A percentile compares a stretch with the other conserved stretches of the same genome.
Conservation (phyloP, 2,888 invertebrate genomes). For the Athalia rosae region DNA sequence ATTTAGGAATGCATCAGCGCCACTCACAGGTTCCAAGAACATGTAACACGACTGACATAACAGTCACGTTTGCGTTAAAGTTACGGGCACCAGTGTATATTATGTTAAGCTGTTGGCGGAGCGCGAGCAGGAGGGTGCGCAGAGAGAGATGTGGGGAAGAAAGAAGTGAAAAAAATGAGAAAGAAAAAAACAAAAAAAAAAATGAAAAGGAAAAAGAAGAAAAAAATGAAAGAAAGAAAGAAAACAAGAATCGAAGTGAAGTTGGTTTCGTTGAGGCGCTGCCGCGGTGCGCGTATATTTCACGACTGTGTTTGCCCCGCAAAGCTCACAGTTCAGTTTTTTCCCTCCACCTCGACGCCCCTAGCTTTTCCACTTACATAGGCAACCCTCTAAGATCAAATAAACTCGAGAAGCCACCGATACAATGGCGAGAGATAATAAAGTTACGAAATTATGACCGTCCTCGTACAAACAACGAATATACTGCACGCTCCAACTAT, state of each 20-base stretch:
- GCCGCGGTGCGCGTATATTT: slow-evolving; percentile 46
- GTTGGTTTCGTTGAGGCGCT: neutral
- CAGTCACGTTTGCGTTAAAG: slow-evolving; percentile 48
- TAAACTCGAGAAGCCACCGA: slow-evolving; percentile 53
- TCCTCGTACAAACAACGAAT: neutral
- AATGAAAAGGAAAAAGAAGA: neutral
- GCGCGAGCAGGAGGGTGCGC: slow-evolving; percentile 12
- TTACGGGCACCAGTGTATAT: slow-evolving; percentile 48
- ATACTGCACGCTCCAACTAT: neutral
- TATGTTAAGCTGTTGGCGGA: slow-evolving; percentile 46
- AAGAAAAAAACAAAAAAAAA: neutral
- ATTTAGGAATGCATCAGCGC: slow-evolving; percentile 43
- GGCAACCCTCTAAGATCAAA: slow-evolving; percentile 50
- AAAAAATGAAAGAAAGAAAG: no score
- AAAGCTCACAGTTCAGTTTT: neutral
- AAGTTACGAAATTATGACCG: slow-evolving; percentile 57
- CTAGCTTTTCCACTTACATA: slow-evolving; percentile 59
- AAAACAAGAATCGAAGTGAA: neutral
- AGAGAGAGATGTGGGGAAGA: neutral
- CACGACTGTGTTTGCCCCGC: slow-evolving; percentile 47
- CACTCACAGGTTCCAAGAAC: slow-evolving; percentile 48
- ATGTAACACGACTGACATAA: slow-evolving; percentile 47
- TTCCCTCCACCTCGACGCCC: slow-evolving; percentile 38
- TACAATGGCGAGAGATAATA: slow-evolving; percentile 53
- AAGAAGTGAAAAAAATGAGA: neutral